Percentiles rank a stretch among this genome's conserved stretches.
Evolutionary conservation across 2,797 vertebrate species (phyloP).

Genomic region (Chrosomus eos): DNA sequence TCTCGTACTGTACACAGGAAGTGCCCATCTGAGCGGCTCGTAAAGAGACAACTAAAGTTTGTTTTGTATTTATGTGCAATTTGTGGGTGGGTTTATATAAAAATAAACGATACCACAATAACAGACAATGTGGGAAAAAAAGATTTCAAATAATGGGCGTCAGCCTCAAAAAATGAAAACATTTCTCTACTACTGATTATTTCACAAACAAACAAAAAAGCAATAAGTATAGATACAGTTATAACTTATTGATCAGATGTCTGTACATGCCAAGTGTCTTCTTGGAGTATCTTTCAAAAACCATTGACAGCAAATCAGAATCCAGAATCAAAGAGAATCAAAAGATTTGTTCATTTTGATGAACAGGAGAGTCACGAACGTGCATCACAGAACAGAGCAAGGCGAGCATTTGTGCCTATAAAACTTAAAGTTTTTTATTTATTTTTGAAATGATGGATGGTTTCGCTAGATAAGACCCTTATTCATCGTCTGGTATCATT

Average conservation of each 20-base stretch:
- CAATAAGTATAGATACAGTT: not conserved
- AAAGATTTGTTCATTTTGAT: too few relatives aligned
- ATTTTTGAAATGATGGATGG: too few relatives aligned
- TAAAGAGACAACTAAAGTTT: not conserved
- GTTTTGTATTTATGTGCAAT: not conserved
- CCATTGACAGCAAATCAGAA: too few relatives aligned
- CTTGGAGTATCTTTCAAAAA: too few relatives aligned
- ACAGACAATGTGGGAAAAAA: not conserved
- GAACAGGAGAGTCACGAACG: too few relatives aligned
- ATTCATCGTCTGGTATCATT: too few relatives aligned
- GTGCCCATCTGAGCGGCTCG: not conserved
- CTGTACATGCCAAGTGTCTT: not conserved
- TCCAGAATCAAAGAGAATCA: too few relatives aligned
- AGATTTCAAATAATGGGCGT: not conserved
- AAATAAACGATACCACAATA: not conserved
- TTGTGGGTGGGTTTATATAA: not conserved
- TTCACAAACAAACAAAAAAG: not conserved
- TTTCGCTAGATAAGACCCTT: too few relatives aligned
- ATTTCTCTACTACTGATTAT: not conserved
- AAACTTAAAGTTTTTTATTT: too few relatives aligned
- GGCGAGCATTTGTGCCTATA: too few relatives aligned
- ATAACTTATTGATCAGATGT: not conserved
- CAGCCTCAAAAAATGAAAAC: not conserved
- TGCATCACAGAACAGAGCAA: too few relatives aligned
- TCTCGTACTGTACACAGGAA: not conserved